Evolutionary conservation across 2,797 vertebrate genomes (phyloP).

Genomic region (Euphonia xanthogaster): DNA sequence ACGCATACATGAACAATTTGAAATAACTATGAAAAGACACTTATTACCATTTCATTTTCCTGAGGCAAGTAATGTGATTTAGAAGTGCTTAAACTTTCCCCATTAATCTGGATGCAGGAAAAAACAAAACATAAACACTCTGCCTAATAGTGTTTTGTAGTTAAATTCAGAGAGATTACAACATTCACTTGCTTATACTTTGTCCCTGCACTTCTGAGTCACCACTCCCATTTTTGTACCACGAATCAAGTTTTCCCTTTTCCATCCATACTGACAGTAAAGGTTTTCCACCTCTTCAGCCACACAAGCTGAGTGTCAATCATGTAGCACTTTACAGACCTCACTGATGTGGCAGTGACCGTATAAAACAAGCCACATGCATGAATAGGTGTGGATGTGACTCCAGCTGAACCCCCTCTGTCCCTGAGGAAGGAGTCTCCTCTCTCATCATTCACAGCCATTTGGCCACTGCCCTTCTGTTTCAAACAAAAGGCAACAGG

Average conservation of each 20-base stretch:
- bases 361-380: background rate
- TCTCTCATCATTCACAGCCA: background rate
- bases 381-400: background rate
- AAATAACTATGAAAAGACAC: constrained; percentile 30
- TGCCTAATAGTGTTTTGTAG: background rate
- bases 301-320: background rate
- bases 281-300: background rate
- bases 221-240: background rate
- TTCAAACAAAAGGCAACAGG: background rate
- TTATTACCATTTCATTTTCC: constrained; percentile 43
- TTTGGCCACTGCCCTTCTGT: background rate
- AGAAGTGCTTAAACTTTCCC: constrained; percentile 14
- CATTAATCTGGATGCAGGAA: constrained; percentile 5
- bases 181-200: background rate
- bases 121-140: background rate
- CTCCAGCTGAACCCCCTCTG: background rate
- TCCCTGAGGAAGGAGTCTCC: background rate
- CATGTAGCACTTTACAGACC: background rate
- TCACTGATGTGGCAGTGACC: background rate
- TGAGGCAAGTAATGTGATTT: background rate
- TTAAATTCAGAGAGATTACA: background rate
- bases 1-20: background rate
- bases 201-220: background rate
- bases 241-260: background rate
- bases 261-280: background rate